Conservation (phyloP, 2,113 vertebrate genomes). For the Cavia aperea region DNA sequence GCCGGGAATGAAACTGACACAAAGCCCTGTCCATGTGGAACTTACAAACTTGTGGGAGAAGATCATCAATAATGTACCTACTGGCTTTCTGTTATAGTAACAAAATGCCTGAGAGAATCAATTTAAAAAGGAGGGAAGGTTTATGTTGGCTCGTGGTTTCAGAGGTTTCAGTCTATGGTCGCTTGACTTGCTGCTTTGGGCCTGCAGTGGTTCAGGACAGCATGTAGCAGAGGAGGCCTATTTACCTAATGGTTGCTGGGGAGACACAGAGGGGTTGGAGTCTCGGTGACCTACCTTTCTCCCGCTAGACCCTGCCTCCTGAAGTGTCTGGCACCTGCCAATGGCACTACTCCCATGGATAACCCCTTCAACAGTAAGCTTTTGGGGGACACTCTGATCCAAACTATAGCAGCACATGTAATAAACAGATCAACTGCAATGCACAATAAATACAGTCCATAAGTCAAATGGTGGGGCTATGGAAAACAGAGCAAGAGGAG, state of each 20-base stretch:
- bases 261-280: background rate
- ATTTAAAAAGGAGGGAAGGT: background rate
- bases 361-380: background rate
- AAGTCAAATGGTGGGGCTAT: background rate
- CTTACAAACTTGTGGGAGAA: background rate
- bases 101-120: background rate
- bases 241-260: background rate
- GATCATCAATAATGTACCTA: background rate
- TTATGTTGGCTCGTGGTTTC: background rate
- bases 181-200: background rate
- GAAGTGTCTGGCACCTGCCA: background rate
- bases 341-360: background rate
- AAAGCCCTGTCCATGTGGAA: background rate
- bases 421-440: background rate
- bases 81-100: background rate
- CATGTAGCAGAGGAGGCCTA: background rate
- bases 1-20: background rate
- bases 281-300: background rate
- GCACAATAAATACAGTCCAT: background rate
- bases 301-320: background rate
- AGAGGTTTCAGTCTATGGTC: background rate
- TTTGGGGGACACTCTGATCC: background rate
- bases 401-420: background rate
- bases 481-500: background rate
- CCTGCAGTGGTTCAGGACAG: background rate